Percentiles rank a stretch among this genome's conserved stretches.
Evolutionary conservation across 2,797 vertebrate species (phyloP).

Genomic region (Gambusia yucatana): DNA sequence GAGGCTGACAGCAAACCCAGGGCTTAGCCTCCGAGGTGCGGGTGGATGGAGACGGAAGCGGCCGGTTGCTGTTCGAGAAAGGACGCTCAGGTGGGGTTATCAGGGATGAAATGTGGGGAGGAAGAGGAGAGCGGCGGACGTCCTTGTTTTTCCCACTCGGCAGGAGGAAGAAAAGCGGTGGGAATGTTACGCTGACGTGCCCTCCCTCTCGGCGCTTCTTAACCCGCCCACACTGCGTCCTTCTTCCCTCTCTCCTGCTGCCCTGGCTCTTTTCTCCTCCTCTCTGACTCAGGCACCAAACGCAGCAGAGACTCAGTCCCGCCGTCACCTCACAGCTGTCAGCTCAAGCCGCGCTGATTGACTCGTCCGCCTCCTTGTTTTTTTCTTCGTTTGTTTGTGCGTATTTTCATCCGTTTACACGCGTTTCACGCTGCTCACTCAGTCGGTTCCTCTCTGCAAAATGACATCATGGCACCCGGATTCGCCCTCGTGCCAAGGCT

Average conservation of each 20-base stretch:
- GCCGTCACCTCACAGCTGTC: slow-evolving; percentile 28
- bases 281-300: slow-evolving; percentile 58
- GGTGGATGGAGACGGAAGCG: slow-evolving; percentile 21
- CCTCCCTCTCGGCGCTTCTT: slow-evolving; percentile 80
- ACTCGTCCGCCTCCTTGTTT: background rate
- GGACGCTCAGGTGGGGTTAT: slow-evolving; percentile 14
- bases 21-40: slow-evolving; percentile 37
- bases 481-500: slow-evolving; percentile 30
- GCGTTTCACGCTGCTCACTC: slow-evolving; percentile 11
- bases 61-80: slow-evolving; percentile 4
- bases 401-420: background rate
- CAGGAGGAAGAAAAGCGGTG: slow-evolving; percentile 53
- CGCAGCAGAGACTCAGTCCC: slow-evolving; percentile 40
- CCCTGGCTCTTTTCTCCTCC: slow-evolving; percentile 63
- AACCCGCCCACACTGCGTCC: slow-evolving; percentile 88
- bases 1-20: slow-evolving; percentile 28
- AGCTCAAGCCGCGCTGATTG: background rate
- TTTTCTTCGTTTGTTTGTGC: background rate
- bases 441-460: slow-evolving; percentile 73
- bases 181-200: slow-evolving; percentile 73
- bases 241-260: slow-evolving; percentile 74
- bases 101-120: slow-evolving; percentile 23
- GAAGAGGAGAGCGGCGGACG: slow-evolving; percentile 58
- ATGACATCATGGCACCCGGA: slow-evolving; percentile 80
- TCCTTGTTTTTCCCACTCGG: slow-evolving; percentile 74